A percentile compares a stretch with the other conserved stretches of the same genome.
Conservation (phyloP, 92 coral and sea anemone genomes). For the Paramuricea clavata region DNA sequence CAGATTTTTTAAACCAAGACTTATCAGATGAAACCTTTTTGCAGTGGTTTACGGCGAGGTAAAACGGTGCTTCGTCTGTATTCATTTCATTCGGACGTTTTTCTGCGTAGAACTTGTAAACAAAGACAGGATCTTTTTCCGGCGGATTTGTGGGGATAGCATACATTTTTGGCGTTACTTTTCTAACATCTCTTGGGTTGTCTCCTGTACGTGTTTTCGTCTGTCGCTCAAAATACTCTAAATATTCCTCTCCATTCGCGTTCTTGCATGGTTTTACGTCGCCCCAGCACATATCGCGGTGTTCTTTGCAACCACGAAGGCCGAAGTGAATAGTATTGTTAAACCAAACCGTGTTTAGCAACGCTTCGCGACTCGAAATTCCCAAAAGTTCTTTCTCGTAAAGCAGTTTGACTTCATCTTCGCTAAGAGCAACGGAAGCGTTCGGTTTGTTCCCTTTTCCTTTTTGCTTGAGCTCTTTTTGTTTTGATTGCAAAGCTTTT, state of each 20-base stretch:
- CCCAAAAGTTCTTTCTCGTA: conserved; percentile 50
- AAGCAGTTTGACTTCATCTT: conserved; percentile 35
- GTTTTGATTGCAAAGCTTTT: conserved; percentile 37
- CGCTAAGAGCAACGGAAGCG: conserved; percentile 49
- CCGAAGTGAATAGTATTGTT: conserved; percentile 58
- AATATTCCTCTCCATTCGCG: conserved; percentile 32
- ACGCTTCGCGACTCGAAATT: conserved; percentile 43
- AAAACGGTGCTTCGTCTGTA: conserved; percentile 68
- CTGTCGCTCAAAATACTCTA: conserved; percentile 60
- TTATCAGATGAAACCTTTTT: conserved; percentile 47
- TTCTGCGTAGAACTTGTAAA: conserved; percentile 68
- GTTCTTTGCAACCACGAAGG: conserved; percentile 50
- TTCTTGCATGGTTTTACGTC: conserved; percentile 55
- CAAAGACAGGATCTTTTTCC: conserved; percentile 70
- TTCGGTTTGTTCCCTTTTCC: conserved; percentile 52
- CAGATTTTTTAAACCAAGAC: conserved; percentile 59
- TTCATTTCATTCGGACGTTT: conserved; percentile 72
- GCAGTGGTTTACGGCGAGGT: conserved; percentile 69
- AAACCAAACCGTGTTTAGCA: conserved; percentile 49
- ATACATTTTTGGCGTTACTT: conserved; percentile 68
- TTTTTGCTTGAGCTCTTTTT: conserved; percentile 35
- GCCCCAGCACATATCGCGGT: conserved; percentile 52
- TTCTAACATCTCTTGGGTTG: conserved; percentile 46
- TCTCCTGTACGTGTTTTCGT: conserved; percentile 67
- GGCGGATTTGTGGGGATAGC: conserved; percentile 50